These are phyloP conservation scores for Motacilla tschutschensis DNA, from an alignment of 2,113 vertebrate genomes.

Conservation along the genomic window DNA sequence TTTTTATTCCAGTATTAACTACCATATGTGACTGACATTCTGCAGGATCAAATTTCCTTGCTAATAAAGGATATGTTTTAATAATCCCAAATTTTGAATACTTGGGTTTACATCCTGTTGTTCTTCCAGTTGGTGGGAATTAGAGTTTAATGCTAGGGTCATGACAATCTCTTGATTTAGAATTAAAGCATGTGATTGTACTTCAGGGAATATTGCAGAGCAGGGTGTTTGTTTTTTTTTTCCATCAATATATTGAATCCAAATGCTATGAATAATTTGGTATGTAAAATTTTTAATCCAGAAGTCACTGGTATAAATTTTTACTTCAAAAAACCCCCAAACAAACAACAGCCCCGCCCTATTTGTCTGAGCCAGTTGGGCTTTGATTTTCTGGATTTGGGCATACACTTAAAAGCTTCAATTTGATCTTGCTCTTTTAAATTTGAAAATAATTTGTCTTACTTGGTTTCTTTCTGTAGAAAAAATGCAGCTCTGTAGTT, in stretches of 20 bases:
- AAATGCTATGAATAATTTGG: not conserved
- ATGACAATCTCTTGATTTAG: not conserved
- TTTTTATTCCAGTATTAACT: not conserved
- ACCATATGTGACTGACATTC: not conserved
- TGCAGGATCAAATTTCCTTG: not conserved
- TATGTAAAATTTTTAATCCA: not conserved
- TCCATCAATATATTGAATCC: not conserved
- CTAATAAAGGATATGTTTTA: not conserved
- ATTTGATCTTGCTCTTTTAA: not conserved
- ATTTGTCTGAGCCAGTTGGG: not conserved
- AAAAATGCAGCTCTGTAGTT: not conserved
- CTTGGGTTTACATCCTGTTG: not conserved
- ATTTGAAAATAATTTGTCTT: not conserved
- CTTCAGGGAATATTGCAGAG: not conserved
- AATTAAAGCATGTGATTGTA: not conserved
- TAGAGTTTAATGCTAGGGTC: not conserved
- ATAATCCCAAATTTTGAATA: not conserved
- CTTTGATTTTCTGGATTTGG: not conserved
- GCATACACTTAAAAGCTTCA: not conserved
- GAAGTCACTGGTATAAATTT: not conserved
- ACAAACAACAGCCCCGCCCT: not conserved
- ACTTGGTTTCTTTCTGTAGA: not conserved
- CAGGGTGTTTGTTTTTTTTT: not conserved
- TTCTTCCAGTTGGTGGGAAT: not conserved
- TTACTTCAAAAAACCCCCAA: fast-evolving